Percentiles rank a stretch among this genome's conserved stretches.
Conservation (phyloP, 2,888 invertebrate genomes). For the Ischnura elegans region DNA sequence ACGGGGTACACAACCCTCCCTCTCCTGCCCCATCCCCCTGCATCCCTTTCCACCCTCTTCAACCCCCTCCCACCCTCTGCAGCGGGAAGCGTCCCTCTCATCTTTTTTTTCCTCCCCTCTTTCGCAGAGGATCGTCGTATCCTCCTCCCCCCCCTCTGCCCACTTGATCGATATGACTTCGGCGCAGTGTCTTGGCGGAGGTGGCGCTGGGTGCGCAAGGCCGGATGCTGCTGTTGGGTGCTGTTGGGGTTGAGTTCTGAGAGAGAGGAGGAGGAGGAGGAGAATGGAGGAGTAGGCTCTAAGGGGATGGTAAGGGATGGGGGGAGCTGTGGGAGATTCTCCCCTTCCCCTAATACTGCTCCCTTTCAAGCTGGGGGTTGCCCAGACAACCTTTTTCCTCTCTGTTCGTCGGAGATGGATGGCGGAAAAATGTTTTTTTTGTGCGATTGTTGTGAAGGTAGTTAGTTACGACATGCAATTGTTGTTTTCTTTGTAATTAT, state of each 20-base stretch:
- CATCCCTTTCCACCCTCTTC: background rate
- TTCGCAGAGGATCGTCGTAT: slow-evolving; percentile 14
- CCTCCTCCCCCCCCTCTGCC: background rate
- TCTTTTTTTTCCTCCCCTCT: background rate
- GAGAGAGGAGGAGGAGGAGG: too few relatives aligned
- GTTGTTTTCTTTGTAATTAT: too few relatives aligned
- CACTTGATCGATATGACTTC: slow-evolving; percentile 58
- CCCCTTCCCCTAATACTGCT: too few relatives aligned
- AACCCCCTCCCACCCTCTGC: background rate
- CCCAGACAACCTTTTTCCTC: background rate
- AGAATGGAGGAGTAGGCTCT: background rate
- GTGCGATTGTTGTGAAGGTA: background rate
- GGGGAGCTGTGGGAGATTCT: too few relatives aligned
- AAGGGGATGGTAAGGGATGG: background rate
- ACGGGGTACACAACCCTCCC: background rate
- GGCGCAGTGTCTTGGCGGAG: slow-evolving; percentile 60
- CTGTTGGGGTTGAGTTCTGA: too few relatives aligned
- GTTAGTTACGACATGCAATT: too few relatives aligned
- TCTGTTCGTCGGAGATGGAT: background rate
- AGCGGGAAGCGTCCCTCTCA: background rate
- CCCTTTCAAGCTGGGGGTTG: too few relatives aligned
- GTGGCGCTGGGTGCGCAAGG: slow-evolving; percentile 52
- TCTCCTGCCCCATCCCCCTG: background rate
- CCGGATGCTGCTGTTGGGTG: slow-evolving; percentile 49
- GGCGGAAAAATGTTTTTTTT: slow-evolving; percentile 16